Percentiles rank a stretch among this genome's conserved stretches.
Conservation (phyloP, 1,140 invertebrate species). For the Formica selysi region DNA sequence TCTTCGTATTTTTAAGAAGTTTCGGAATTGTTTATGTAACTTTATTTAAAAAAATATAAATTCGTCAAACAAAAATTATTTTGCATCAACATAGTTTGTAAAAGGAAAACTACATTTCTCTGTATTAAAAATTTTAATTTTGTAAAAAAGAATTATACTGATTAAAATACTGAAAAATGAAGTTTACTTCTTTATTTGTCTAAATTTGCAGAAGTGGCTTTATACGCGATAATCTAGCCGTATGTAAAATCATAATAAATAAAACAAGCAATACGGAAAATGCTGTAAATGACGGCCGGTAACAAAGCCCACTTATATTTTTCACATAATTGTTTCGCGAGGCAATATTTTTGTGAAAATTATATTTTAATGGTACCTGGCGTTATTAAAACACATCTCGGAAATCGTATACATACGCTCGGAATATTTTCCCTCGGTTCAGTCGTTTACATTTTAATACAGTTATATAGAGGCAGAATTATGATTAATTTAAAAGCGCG, state of each 20-base stretch:
- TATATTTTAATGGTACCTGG: conserved; percentile 50
- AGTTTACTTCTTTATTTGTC: neutral
- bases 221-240: neutral
- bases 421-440: conserved; percentile 1
- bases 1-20: neutral
- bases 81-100: too few relatives aligned
- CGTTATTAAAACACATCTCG: conserved; percentile 9
- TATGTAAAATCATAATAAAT: conserved; percentile 4
- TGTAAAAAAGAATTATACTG: neutral
- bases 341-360: conserved; percentile 40
- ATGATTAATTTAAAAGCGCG: conserved; percentile 28
- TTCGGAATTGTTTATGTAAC: neutral
- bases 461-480: conserved; percentile 11
- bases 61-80: neutral
- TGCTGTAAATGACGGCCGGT: conserved; percentile 1
- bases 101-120: neutral
- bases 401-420: conserved; percentile 4
- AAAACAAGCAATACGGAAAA: conserved; percentile 15
- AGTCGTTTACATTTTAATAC: conserved; percentile 39
- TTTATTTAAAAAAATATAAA: neutral
- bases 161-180: neutral
- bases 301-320: conserved; percentile 5
- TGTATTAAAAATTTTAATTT: neutral
- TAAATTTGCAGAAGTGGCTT: neutral
- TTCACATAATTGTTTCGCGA: conserved; percentile 25